These are phyloP conservation scores for Paedocypris micromegethes DNA, from an alignment of 2,797 vertebrate genomes.

Conservation along the genomic window DNA sequence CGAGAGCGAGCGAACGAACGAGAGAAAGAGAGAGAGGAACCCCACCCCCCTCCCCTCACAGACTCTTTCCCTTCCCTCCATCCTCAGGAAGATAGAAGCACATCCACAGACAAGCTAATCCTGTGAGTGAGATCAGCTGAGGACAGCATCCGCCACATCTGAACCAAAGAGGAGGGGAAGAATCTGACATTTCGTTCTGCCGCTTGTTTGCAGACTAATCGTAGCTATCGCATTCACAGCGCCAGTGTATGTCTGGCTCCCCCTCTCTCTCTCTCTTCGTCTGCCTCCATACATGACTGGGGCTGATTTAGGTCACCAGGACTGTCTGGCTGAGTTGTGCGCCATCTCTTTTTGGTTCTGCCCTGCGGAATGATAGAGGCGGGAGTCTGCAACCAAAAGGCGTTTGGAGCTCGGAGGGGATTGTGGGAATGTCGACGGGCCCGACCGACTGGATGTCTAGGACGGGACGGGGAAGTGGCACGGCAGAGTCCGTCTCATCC, in stretches of 20 bases:
- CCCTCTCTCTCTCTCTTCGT: conserved; percentile 42
- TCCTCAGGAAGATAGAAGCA: conserved; percentile 70
- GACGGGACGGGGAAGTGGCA: not conserved
- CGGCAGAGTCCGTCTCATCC: conserved; percentile 9
- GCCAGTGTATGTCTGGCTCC: conserved; percentile 27
- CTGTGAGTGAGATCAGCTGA: conserved; percentile 57
- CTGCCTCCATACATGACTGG: conserved; percentile 71
- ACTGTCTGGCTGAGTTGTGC: conserved; percentile 54
- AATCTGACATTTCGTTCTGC: conserved; percentile 54
- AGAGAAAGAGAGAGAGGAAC: conserved; percentile 39
- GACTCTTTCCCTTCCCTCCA: conserved; percentile 41
- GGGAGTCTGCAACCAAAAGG: conserved; percentile 14
- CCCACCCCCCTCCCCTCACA: conserved; percentile 28
- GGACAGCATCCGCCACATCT: conserved; percentile 55
- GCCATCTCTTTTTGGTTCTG: conserved; percentile 13
- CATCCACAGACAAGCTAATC: conserved; percentile 73
- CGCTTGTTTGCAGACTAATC: conserved; percentile 57
- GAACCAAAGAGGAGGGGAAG: conserved; percentile 52
- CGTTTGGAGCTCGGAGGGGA: not conserved
- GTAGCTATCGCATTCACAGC: conserved; percentile 53
- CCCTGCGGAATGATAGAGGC: conserved; percentile 10
- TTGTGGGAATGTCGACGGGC: conserved; percentile 28
- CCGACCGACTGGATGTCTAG: conserved; percentile 7
- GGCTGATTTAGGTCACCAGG: conserved; percentile 75
- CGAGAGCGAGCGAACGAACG: conserved; percentile 42